Evolutionary conservation across 2,113 vertebrate genomes (phyloP), one percentile per base, ranked within the genome.

Genomic region (Percina caprodes): DNA sequence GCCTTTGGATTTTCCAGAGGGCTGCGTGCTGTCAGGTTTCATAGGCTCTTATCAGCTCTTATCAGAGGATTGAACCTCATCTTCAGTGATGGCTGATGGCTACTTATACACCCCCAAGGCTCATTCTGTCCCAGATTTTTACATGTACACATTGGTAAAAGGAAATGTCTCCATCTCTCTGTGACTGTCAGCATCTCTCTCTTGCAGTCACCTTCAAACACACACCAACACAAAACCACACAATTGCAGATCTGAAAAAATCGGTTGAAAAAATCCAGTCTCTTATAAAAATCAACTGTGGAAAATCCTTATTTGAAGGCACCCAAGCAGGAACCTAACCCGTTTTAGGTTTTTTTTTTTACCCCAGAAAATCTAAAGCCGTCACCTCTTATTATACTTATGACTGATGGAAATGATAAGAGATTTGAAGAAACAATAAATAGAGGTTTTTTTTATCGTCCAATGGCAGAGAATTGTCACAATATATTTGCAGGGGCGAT

Each of bases 111-210:
- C 87, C 92, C n/a, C 80, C 48, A 18, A 87, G 88, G 89, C 89
- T 77, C 60, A n/a, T 35, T 86, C 79, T 90, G 91, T 72, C 91
- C 91, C 79, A 93, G 88, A 90, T 93, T 87, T 81, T 65, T 68
- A 66, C 65, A 69, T 26, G 80, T 71, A 88, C 51, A 65, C 62
- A 55, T 69, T 56, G 68, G n/a, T 26, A 56, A 49, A 23, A 49
- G 48, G 63, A 77, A 54, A 39, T 49, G 65, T 59, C 33, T 60
- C 19, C 19, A 9, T 51, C 30, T 76, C 26, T 58, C 24, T 62
- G 2, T 51, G 19, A 48, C 35, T 60, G 63, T 70, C 68, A 59
- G 21, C 13, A n/a, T 68, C 21, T 56, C 49, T 72, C 52, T 33
- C 46, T 67, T 59, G 16, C 51, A 19, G 14, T 58, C 42, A 60